Base-by-base conservation (phyloP, 1,140 invertebrate genomes). In the Musca vetustissima region DNA sequence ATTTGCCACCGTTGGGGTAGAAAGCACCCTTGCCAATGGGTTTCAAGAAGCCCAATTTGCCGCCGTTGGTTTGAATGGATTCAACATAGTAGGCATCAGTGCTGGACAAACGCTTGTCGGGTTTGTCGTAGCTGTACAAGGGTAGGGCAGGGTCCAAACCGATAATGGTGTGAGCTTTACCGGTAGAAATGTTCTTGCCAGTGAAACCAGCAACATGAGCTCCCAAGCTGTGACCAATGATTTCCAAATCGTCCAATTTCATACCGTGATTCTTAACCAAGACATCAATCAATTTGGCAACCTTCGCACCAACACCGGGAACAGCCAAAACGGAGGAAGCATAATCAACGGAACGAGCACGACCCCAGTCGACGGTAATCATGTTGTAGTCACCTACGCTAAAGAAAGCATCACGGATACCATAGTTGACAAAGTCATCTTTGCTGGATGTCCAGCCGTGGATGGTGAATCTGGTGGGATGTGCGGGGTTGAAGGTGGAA, bases 51-150 rank as follows among this genome's bases (percentile, higher is more conserved):
- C 86, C 86, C 11, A 87, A 73, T 8, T 72, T 61, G 17, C 85
- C 85, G 14, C 81, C 85, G 68, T 88, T 85, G 11, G 88, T 88
- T 71, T 90, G 88, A 52, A 90, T 86, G 0, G 76, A 78, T 71
- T 83, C 80, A 13, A 82, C 80, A 52, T 82, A 81, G 17, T 36
- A 59, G 65, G 77, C 81, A 75, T 83, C 81, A 22, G 49, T 64
- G 3, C 75, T 84, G 24, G 57, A 85, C n/a, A 87, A 71, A 0
- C 76, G 70, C 13, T 76, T 83, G 67, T 67, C 72, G 9, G 75
- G 75, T 3, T 70, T 69, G 69, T 76, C 71, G 32, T 74, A 73
- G 22, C 68, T 71, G 71, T 83, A 86, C 0, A 81, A 66, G 4
- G 84, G 84, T 13, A 79, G 66, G 4, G 85, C 85, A 15, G 85